phyloP scores from a whole-genome alignment of 2,113 vertebrate species.

The Peromyscus californicus region DNA sequence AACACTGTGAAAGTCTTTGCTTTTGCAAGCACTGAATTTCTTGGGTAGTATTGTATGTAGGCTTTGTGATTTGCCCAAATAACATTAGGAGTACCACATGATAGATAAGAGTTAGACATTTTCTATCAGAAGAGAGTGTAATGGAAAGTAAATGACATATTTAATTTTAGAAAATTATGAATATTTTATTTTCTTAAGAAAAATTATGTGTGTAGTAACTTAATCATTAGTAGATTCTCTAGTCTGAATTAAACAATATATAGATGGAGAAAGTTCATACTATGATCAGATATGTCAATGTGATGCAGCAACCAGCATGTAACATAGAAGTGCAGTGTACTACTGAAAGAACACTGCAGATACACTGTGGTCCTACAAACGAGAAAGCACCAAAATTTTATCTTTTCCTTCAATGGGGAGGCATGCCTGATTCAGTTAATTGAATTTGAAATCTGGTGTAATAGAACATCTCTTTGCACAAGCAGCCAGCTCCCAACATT shows the following conservation, averaged over 20 bases:
- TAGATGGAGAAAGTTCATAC: not conserved
- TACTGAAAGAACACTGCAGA: constrained; percentile 13
- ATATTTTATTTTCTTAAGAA: constrained; percentile 11
- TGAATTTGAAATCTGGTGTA: constrained; percentile 60
- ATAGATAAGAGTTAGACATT: not conserved
- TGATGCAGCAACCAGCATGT: not conserved
- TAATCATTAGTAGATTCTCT: not conserved
- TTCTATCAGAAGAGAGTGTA: not conserved
- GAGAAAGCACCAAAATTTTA: constrained; percentile 51
- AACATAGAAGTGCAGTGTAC: not conserved
- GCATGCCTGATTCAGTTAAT: constrained; percentile 46
- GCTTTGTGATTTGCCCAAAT: constrained; percentile 13
- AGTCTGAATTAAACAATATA: not conserved
- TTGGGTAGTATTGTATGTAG: not conserved
- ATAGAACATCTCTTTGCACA: constrained; percentile 29
- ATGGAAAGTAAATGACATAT: not conserved
- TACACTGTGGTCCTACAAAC: constrained; percentile 38
- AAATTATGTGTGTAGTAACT: not conserved
- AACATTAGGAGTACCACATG: not conserved
- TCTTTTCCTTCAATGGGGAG: constrained; percentile 60
- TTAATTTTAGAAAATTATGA: constrained; percentile 34
- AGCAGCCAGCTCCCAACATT: constrained; percentile 59
- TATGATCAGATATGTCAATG: not conserved
- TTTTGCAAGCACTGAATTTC: not conserved
- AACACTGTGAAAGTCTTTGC: not conserved